A percentile compares a stretch with the other conserved stretches of the same genome.
These are phyloP conservation scores for Diglossa cyanea DNA, from an alignment of 2,797 vertebrate species.

Conservation along the genomic window DNA sequence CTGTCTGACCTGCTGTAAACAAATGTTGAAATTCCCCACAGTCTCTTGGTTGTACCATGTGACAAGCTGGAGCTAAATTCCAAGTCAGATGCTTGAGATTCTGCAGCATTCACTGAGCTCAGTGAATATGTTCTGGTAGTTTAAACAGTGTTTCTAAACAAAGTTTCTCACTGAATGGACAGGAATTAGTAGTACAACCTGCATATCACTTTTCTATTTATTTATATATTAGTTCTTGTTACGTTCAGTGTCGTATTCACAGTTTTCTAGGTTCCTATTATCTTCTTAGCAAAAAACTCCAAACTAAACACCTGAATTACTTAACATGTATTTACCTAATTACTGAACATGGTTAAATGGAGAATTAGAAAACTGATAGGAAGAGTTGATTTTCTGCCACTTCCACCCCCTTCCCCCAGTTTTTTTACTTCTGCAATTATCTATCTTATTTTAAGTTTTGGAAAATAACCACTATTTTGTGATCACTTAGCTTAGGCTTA, in stretches of 20 bases:
- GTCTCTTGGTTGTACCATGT: not conserved
- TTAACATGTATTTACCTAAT: not conserved
- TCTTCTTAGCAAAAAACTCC: not conserved
- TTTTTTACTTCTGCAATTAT: not conserved
- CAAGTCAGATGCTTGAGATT: not conserved
- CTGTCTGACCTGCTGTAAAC: not conserved
- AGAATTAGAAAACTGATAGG: not conserved
- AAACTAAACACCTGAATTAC: not conserved
- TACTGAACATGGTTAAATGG: not conserved
- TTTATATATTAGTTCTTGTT: not conserved
- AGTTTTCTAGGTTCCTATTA: not conserved
- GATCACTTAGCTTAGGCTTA: not conserved
- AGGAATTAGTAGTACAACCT: not conserved
- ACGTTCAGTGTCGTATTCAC: not conserved
- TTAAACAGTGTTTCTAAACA: not conserved
- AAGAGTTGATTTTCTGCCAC: not conserved
- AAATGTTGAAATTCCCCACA: not conserved
- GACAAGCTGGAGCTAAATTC: not conserved
- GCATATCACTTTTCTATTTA: not conserved
- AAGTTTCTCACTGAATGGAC: not conserved
- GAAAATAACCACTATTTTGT: not conserved
- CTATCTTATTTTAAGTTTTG: not conserved
- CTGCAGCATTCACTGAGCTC: not conserved
- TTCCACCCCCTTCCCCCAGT: accelerated
- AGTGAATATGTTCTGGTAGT: not conserved